Evolutionary conservation across 2,888 invertebrate genomes (phyloP), one percentile per base, ranked within the genome.

Genomic region (Phortica okadai): DNA sequence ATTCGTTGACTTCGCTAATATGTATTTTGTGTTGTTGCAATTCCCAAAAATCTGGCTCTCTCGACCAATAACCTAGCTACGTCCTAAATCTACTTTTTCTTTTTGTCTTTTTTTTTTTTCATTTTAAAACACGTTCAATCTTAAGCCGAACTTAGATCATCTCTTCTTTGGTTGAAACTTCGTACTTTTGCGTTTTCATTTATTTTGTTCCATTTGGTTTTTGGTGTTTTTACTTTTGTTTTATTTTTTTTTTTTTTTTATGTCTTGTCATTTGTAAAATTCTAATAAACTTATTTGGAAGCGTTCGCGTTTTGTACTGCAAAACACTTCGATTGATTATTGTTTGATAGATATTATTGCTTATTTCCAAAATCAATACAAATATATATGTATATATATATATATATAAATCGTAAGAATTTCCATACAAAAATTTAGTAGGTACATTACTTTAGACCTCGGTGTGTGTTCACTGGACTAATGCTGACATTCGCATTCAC

Each of bases 361-460:
- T 90, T 89, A 86, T 87, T 59, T 83, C 82, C 86, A 86, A 86
- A 89, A 88, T 87, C 89, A 89, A 88, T 89, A 89, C 87, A 90
- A 89, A 89, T 89, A 87, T 59, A 21, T 59, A 59, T 16, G 54
- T 54, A 54, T 44, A 42, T 78, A 74, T 78, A 76, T 78, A 76
- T 88, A 89, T 85, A 84, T 87, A 87, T 89, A 87, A 87, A 87
- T 88, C 82, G 88, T 89, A 89, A 87, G 87, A 87, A 87, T 86
- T 84, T 86, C 82, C 88, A 89, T 89, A 88, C 82, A 87, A 88
- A 87, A 87, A 83, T 88, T 86, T 88, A 88, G 86, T 88, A 88
- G 88, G 88, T 88, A 88, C 88, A 82, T 89, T 88, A 83, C 84
- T 88, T 88, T 89, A 89, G 88, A 88, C 89, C 88, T 89, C 86